These are phyloP conservation scores for Desmodus rotundus DNA, from an alignment of 2,113 vertebrate species.

Conservation along the genomic window DNA sequence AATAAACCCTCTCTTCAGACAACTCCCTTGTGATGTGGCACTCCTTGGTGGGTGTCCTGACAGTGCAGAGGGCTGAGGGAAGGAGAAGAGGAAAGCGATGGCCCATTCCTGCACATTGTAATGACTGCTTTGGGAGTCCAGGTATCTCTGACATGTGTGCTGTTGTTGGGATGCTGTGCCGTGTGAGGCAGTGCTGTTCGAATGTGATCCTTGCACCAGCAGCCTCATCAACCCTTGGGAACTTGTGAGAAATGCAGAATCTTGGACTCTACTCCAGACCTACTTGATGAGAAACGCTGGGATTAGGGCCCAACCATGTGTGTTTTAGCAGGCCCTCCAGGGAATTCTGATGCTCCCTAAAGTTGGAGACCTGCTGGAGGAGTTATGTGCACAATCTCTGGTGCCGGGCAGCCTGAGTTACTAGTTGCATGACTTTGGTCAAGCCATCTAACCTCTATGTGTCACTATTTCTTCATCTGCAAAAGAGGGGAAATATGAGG, in stretches of 20 bases:
- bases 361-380: background rate
- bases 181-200: background rate
- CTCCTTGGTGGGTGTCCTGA: background rate
- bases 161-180: background rate
- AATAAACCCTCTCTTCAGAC: background rate
- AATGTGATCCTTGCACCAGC: background rate
- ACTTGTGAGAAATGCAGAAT: background rate
- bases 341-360: background rate
- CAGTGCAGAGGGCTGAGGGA: background rate
- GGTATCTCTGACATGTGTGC: background rate
- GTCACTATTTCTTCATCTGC: background rate
- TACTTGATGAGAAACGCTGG: background rate
- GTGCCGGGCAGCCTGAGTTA: background rate
- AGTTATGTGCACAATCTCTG: background rate
- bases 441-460: background rate
- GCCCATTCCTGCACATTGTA: background rate
- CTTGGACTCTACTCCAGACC: background rate
- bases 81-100: slow-evolving; percentile 11
- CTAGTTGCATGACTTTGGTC: background rate
- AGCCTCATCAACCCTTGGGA: background rate
- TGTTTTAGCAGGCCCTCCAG: background rate
- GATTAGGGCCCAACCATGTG: background rate
- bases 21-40: background rate
- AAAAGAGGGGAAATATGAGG: background rate
- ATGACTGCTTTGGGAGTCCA: background rate